Conservation (phyloP, 2,888 invertebrate genomes). For the Idaea aversata region DNA sequence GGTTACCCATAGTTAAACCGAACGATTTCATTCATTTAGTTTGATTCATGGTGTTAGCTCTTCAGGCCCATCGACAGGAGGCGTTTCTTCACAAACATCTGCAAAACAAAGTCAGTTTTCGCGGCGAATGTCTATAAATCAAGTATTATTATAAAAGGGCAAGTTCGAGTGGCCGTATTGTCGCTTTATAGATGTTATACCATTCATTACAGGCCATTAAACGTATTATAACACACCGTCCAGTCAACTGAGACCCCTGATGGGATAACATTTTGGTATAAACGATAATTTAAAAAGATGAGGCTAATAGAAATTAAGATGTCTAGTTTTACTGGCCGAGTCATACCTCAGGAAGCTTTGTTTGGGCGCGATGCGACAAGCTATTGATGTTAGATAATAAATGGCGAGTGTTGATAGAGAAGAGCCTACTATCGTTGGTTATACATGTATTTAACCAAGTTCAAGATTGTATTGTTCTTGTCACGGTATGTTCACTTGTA, state of each 20-base stretch:
- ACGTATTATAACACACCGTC: conserved; percentile 71
- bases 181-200: conserved; percentile 79
- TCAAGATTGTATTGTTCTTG: conserved; percentile 6
- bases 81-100: conserved; percentile 63
- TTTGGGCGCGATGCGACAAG: conserved; percentile 75
- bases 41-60: conserved; percentile 42
- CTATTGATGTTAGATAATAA: conserved; percentile 74
- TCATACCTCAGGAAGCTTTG: conserved; percentile 72
- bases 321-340: conserved; percentile 48
- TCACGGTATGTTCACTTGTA: background rate
- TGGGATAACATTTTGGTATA: conserved; percentile 15
- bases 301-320: conserved; percentile 48
- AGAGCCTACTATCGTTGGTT: conserved; percentile 32
- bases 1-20: conserved; percentile 23
- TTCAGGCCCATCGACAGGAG: conserved; percentile 40
- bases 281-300: conserved; percentile 29
- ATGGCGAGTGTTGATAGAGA: conserved; percentile 65
- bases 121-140: conserved; percentile 71
- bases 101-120: conserved; percentile 69
- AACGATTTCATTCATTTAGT: conserved; percentile 30
- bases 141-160: conserved; percentile 74
- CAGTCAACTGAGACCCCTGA: conserved; percentile 41
- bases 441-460: background rate
- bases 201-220: conserved; percentile 80
- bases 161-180: conserved; percentile 76